Base-by-base conservation (phyloP, 2,797 vertebrate species). In the Pangasius djambal region DNA sequence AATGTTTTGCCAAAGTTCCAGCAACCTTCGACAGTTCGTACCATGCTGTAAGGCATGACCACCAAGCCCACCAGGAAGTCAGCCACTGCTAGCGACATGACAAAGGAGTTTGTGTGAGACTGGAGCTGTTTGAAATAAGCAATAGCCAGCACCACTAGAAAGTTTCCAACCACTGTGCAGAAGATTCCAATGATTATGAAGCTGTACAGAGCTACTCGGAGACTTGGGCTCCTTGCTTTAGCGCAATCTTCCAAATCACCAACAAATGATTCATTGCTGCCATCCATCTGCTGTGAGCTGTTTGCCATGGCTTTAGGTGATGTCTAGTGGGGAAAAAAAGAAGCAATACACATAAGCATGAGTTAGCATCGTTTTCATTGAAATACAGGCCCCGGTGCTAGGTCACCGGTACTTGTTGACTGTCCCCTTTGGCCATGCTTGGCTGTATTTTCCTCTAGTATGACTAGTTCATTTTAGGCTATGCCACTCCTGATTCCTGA, bases 31-130 rank as follows among this genome's bases (percentile, higher is more conserved):
- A 97, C 93, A 0, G 97, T 96, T 48, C 97, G 94, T 55, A 96
- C 93, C 87, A 96, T 96, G 91, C 97, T 97, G 61, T 96, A 97
- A 12, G 97, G 97, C 96, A 97, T 97, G 87, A 97, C 97, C 0
- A 96, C 91, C 70, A 97, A 93, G 10, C 97, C 97, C 63, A 97
- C 96, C 28, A 97, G 93, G 89, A 97, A 96, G 93, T 97, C 97
- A 1, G 96, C 96, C 65, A 97, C 95, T 3, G 97, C 96, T 86
- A 97, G 92, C 1, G 97, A 97, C 79, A 95, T 92, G 12, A 97
- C 95, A 1, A 97, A 97, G 4, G 91, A 95, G 93, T 97, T 97
- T 0, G 97, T 97, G 48, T 96, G 95, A 0, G 96, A 97, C 89
- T 96, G 97, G 50, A 97, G 92, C 88, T 96, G 96, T 88, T 95